Conservation (phyloP, 2,797 vertebrate species). For the Miichthys miiuy region DNA sequence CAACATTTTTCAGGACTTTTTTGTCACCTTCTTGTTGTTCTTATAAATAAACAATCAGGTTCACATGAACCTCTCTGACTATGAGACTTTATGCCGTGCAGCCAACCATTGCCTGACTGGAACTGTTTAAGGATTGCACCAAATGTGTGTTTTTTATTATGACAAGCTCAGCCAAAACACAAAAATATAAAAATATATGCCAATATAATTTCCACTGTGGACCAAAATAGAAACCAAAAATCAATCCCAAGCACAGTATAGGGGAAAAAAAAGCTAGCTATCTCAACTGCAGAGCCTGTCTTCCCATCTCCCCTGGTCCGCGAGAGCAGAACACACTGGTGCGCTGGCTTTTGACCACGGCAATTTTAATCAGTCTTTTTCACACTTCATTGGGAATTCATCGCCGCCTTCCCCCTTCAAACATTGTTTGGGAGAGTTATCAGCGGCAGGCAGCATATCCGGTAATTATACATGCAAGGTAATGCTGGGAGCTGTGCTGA, state of each 20-base stretch:
- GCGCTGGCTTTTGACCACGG: conserved; percentile 84
- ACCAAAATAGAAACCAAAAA: conserved; percentile 72
- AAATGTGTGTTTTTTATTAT: background rate
- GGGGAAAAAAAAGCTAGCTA: conserved; percentile 62
- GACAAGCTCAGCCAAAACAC: conserved; percentile 42
- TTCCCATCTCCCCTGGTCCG: conserved; percentile 77
- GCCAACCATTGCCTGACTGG: background rate
- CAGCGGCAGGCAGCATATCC: conserved; percentile 87
- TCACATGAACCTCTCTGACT: conserved; percentile 1
- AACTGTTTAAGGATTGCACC: background rate
- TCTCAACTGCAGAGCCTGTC: conserved; percentile 76
- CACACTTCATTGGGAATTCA: conserved; percentile 90
- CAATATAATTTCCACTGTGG: conserved; percentile 50
- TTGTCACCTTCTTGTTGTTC: conserved; percentile 1
- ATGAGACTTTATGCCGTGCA: background rate
- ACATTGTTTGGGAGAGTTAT: conserved; percentile 89
- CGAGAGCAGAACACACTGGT: conserved; percentile 83
- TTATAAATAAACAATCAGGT: background rate
- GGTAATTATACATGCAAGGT: conserved; percentile 88
- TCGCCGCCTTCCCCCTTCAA: conserved; percentile 84
- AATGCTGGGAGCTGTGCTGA: conserved; percentile 81
- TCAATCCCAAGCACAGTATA: conserved; percentile 50
- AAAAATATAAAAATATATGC: conserved; percentile 38
- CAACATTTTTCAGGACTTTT: background rate
- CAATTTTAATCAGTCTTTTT: conserved; percentile 89